Base-by-base conservation (phyloP, 2,797 vertebrate genomes). In the Siniperca obscura region DNA sequence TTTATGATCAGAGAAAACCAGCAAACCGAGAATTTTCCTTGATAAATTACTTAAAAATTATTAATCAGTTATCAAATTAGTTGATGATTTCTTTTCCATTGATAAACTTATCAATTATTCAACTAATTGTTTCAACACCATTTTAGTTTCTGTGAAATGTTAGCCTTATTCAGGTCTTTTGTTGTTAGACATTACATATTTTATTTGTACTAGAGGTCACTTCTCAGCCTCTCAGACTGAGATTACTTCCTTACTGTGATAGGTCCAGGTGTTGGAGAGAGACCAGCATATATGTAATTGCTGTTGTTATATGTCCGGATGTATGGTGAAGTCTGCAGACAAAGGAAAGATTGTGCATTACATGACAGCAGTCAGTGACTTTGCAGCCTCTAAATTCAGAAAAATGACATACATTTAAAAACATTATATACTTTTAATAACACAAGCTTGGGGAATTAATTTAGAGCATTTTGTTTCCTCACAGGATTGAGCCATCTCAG, bases 221-320 rank as follows among this genome's bases (percentile, higher is more conserved):
- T 61, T 62, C 2, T 40, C 44, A 69, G 34, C 19, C 30, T 53
- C 44, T 55, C 14, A 10, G 30, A 61, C 4, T 1, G 30, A 74
- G 10, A 25, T 8, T 0, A 52, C 19, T n/a, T 44, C 5, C 94
- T 94, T 96, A 98, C 98, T 90, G 91, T 72, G 80, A 76, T 74
- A 19, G 95, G 96, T 53, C 48, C 86, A 34, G 90, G 77, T 65
- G 94, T 94, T 36, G 96, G 94, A 17, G 88, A 11, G 10, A 91
- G 93, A 25, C 83, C 74, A 27, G 82, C 50, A 76, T 96, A 94
- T 0, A 56, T 90, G 84, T 96, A 95, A 89, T 98, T 94, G 82
- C 96, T 98, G 87, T 99, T 98, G 80, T 70, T 90, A 82, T 90
- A 93, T 0, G 98, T 99, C 67, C 92, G 91, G 82, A 99, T 89